Base-by-base conservation (phyloP, 2,888 invertebrate species). In the Platerodrilus igneus region DNA sequence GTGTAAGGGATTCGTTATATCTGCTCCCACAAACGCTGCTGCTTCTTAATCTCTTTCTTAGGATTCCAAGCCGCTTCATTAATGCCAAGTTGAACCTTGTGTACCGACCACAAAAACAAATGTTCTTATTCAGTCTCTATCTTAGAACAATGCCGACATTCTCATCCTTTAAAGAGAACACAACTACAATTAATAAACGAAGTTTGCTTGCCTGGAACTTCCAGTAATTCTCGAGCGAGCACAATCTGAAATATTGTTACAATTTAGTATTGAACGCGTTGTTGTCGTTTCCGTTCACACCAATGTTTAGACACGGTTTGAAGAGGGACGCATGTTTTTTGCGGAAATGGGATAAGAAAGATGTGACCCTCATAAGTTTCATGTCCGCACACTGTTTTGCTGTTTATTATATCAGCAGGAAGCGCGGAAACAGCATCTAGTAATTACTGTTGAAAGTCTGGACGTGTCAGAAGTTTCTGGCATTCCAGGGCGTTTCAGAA, bases 361-460 rank as follows among this genome's bases (percentile, higher is more conserved):
- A 45, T 40, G 45, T 36, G 41, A 39, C 37, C 40, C 41, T 45
- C 45, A 40, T 45, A 45, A 50, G 45, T 48, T 49, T 51, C 48
- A 51, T 51, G 50, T 52, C 53, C 49, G 46, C 44, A 45, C 41
- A 40, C 48, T 39, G 43, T 41, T 45, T 48, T 40, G 44, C 55
- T 59, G 58, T 59, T 60, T 59, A 60, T 59, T 60, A 56, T 59
- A 60, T 57, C 52, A 53, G 45, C 49, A 51, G 56, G 51, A 57
- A 60, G 57, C 55, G 58, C 57, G 59, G 57, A 59, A 61, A 53
- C 59, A 55, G 55, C 57, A 54, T 56, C 55, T 53, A 48, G 60
- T 62, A 63, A 62, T 63, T 63, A 61, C 63, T 56, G 50, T 55
- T 53, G 60, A 60, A 62, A 63, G 60, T 60, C 61, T 61, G 64